Conservation (phyloP, 1,140 invertebrate genomes). For the Achatina immaculata region DNA sequence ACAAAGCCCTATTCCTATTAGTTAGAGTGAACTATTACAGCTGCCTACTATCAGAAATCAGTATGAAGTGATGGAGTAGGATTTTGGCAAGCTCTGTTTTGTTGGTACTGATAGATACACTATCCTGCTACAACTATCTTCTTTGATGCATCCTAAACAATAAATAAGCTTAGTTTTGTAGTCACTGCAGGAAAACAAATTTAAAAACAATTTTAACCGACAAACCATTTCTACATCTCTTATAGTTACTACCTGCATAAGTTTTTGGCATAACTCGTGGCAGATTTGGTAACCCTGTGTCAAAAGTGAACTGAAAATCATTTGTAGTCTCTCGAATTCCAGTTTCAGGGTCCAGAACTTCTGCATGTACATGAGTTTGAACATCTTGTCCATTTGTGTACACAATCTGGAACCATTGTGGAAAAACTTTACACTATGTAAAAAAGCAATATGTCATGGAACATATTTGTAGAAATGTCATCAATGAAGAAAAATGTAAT, state of each 20-base stretch:
- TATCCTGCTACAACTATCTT: too few relatives aligned
- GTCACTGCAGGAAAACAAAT: too few relatives aligned
- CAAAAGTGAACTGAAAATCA: slow-evolving; percentile 84
- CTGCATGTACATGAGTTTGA: slow-evolving; percentile 79
- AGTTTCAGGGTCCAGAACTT: slow-evolving; percentile 77
- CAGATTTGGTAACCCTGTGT: slow-evolving; percentile 71
- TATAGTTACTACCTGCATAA: slow-evolving; percentile 76
- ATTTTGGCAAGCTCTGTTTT: too few relatives aligned
- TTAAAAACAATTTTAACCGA: too few relatives aligned
- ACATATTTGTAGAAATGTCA: too few relatives aligned
- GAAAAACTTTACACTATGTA: neutral
- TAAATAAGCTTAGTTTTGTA: too few relatives aligned
- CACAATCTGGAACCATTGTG: slow-evolving; percentile 76
- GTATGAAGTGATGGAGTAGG: too few relatives aligned
- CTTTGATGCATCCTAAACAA: too few relatives aligned
- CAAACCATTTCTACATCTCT: neutral
- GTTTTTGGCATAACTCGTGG: slow-evolving; percentile 78
- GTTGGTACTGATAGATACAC: too few relatives aligned
- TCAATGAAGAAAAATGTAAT: neutral
- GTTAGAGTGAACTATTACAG: too few relatives aligned
- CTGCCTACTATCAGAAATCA: too few relatives aligned
- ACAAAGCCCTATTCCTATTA: too few relatives aligned
- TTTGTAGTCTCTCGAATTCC: slow-evolving; percentile 78
- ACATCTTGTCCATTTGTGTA: slow-evolving; percentile 78
- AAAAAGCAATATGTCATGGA: neutral